phyloP scores from a whole-genome alignment of 2,113 vertebrate genomes.

The Uria lomvia region DNA sequence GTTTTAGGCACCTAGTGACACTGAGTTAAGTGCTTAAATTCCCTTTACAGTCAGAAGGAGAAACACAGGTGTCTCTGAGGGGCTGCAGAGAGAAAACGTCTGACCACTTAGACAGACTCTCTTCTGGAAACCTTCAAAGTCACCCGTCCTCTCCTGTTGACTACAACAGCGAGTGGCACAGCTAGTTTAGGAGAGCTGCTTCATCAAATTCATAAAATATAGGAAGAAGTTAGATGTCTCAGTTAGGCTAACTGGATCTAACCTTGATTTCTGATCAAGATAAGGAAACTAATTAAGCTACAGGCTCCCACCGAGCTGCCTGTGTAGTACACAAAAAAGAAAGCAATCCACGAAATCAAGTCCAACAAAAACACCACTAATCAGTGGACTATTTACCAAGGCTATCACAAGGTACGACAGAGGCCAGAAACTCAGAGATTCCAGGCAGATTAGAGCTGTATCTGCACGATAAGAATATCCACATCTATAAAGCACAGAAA shows the following conservation, averaged over 20 bases:
- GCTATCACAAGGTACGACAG: constrained; percentile 36
- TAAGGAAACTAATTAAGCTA: constrained; percentile 8
- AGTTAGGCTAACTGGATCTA: background rate
- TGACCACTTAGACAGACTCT: background rate
- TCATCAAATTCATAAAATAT: background rate
- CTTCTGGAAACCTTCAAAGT: constrained; percentile 33
- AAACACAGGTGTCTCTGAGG: constrained; percentile 24
- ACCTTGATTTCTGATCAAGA: constrained; percentile 12
- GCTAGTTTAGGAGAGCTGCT: background rate
- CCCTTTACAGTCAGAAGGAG: constrained; percentile 24
- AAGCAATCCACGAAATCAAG: background rate
- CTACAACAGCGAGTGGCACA: background rate
- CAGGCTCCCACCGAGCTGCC: background rate
- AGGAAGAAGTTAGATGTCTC: background rate
- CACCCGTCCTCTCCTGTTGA: background rate
- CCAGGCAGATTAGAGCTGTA: background rate
- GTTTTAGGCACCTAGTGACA: background rate
- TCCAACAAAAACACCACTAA: constrained; percentile 42
- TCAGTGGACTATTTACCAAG: constrained; percentile 22
- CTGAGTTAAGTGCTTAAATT: background rate
- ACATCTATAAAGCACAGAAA: background rate
- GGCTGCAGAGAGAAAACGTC: background rate
- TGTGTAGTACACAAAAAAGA: background rate
- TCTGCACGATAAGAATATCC: background rate
- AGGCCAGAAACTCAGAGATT: constrained; percentile 35